Evolutionary conservation across 2,113 vertebrate species (phyloP).

Genomic region (Chloroceryle aenea): DNA sequence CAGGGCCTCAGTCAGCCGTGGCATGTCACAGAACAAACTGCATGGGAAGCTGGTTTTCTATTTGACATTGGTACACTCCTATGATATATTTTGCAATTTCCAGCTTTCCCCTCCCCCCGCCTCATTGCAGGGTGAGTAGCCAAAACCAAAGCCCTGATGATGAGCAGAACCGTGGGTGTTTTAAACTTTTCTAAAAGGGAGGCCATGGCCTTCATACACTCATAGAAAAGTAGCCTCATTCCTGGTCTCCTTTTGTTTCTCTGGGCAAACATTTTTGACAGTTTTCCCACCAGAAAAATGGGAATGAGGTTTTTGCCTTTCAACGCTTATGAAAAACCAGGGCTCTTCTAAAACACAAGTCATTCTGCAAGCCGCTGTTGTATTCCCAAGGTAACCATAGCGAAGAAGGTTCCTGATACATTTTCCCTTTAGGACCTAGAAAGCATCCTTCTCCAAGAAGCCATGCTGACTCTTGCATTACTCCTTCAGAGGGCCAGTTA

Average conservation of each 20-base stretch:
- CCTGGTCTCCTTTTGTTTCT: background rate
- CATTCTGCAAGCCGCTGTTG: background rate
- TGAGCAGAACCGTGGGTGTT: rapidly evolving
- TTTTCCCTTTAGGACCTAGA: no score
- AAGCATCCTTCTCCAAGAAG: background rate
- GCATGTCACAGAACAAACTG: background rate
- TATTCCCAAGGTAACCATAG: background rate
- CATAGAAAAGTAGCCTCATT: background rate
- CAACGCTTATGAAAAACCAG: background rate
- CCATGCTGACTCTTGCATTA: background rate
- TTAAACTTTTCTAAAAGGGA: background rate
- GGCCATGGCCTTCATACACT: rapidly evolving
- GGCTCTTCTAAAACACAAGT: background rate
- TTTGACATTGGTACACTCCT: background rate
- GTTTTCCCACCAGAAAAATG: background rate
- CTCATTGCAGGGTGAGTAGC: background rate
- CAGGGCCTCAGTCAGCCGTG: background rate
- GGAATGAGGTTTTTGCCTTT: background rate
- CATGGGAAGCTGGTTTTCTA: background rate
- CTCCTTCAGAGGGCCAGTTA: background rate
- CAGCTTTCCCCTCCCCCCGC: background rate
- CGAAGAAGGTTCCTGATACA: background rate
- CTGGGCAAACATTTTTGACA: background rate
- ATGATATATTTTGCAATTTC: background rate
- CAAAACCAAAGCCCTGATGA: background rate